These are phyloP conservation scores for Taxidea taxus DNA, from an alignment of 2,113 vertebrate species.

Conservation along the genomic window DNA sequence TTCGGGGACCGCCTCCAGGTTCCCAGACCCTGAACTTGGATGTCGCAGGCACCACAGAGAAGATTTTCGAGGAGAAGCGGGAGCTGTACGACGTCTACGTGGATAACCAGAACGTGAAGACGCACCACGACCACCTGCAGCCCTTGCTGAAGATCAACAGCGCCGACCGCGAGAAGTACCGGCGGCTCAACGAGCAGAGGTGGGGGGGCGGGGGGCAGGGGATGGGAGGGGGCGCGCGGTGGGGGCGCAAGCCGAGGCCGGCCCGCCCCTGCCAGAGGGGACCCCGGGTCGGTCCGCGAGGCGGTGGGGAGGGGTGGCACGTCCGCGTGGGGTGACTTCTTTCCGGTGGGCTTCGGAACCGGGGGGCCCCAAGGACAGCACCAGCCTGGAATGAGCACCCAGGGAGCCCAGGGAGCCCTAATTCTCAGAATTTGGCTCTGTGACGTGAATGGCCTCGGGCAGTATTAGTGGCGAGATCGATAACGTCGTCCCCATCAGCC, in stretches of 20 bases:
- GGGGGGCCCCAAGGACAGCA: neutral
- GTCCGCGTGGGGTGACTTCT: fast-evolving
- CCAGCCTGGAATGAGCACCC: no score
- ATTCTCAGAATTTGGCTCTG: neutral
- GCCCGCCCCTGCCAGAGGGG: neutral
- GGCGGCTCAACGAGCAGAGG: constrained; percentile 97
- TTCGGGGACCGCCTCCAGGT: fast-evolving
- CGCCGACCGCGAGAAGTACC: constrained; percentile 94
- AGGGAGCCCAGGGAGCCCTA: fast-evolving
- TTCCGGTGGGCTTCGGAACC: neutral
- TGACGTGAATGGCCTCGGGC: neutral
- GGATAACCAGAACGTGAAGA: constrained; percentile 99
- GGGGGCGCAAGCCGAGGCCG: no score
- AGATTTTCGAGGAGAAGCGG: constrained; percentile 97
- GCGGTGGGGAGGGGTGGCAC: no score
- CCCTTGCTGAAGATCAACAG: constrained; percentile 93
- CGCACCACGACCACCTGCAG: constrained; percentile 91
- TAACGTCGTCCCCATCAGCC: neutral
- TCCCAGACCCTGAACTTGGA: neutral
- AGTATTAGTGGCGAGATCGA: neutral
- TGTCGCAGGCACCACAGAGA: constrained; percentile 94
- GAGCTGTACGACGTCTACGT: constrained; percentile 96
- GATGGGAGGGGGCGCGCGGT: no score
- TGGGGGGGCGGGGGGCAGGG: constrained; percentile 43
- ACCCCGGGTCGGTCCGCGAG: neutral